Evolutionary conservation across 1,140 invertebrate genomes (phyloP), one percentile per base, ranked within the genome.

Genomic region (Oppia nitens): DNA sequence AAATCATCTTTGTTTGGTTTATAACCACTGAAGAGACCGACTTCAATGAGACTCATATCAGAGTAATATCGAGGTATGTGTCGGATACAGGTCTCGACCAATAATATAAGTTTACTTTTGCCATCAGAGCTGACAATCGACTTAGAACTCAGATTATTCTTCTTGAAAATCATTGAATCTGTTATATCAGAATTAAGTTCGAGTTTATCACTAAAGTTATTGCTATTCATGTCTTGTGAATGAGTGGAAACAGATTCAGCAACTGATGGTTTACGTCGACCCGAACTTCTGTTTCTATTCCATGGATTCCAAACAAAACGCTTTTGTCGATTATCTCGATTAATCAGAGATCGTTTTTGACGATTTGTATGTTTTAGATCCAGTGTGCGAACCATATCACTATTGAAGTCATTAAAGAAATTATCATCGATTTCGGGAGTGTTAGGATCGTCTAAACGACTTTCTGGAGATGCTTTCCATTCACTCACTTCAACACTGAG

Each of bases 21-120:
- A 56, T 65, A 71, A n/a, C 71, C 71, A 20, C 69, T 70, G 51
- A 71, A 68, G 4, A 73, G 58, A 21, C 70, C 69, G 9, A 69
- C 66, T 59, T 73, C 69, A 28, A 72, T 45, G 1, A 73, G 67
- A 17, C 66, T 65, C 71, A 73, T 73, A 21, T 51, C 62, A 27
- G 61, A 45, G 26, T 47, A 47, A 45, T 24, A n/a, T 24, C 17
- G n/a, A 2, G 23, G 21, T 14, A 48, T n/a, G 32, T 40, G 32
- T 47, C 47, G n/a, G 3, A 29, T 57, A 45, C 63, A 62, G 24
- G 64, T 53, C 6, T 60, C 55, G 6, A 64, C 29, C 1, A 55
- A 14, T 24, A 51, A 49, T 25, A 62, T 45, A 23, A 63, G 9
- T 27, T 45, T 45, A 45, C 48, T 49, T 6, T 57, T 47, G 2